Evolutionary conservation across 2,888 invertebrate species (phyloP).

Genomic region (Drosophila suboccidentalis): DNA sequence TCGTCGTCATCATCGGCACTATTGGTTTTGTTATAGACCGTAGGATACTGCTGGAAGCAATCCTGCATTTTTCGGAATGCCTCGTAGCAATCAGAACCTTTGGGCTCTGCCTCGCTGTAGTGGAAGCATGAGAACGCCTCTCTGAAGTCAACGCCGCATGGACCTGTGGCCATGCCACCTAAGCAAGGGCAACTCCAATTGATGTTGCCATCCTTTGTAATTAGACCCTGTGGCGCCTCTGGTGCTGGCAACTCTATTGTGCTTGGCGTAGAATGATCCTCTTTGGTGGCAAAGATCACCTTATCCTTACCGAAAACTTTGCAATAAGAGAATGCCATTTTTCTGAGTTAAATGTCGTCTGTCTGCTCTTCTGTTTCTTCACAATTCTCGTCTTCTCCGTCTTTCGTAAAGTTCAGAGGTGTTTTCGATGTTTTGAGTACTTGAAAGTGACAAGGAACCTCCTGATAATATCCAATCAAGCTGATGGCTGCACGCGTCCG

Average conservation of each 20-base stretch:
- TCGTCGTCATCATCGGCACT: conserved; percentile 88
- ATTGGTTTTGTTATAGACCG: conserved; percentile 92
- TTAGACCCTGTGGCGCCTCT: conserved; percentile 92
- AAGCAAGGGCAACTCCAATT: conserved; percentile 99
- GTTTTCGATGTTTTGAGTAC: conserved; percentile 86
- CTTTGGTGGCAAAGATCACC: conserved; percentile 93
- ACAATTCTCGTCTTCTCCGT: conserved; percentile 21
- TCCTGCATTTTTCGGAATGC: conserved; percentile 95
- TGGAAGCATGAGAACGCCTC: conserved; percentile 98
- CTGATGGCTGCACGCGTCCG: conserved; percentile 88
- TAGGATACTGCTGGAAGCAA: conserved; percentile 95
- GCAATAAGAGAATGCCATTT: conserved; percentile 83
- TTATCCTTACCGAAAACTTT: conserved; percentile 90
- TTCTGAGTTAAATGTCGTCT: background rate
- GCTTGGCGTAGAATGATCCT: conserved; percentile 91
- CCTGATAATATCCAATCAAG: conserved; percentile 86
- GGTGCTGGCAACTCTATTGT: conserved; percentile 90
- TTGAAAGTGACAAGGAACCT: conserved; percentile 86
- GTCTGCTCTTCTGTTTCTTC: conserved; percentile 8
- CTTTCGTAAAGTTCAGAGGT: conserved; percentile 56
- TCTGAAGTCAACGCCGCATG: conserved; percentile 96
- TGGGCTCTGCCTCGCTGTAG: conserved; percentile 94
- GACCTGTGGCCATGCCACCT: conserved; percentile 98
- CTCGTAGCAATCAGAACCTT: conserved; percentile 97
- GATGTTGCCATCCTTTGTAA: conserved; percentile 94